phyloP scores from a whole-genome alignment of 2,888 invertebrate species.

The Agrochola litura region DNA sequence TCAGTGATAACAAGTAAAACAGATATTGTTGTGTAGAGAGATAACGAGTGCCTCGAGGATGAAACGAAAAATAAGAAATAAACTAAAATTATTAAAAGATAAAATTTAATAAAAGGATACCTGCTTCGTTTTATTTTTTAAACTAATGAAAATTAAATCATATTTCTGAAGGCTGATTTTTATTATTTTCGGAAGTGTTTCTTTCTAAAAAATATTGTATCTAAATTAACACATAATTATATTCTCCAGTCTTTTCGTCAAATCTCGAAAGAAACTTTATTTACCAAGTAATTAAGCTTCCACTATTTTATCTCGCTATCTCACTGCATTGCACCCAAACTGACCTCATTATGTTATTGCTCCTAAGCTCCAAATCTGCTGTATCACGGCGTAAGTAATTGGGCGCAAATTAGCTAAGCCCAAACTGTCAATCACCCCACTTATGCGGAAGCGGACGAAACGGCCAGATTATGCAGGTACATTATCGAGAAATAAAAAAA shows the following conservation, averaged over 20 bases:
- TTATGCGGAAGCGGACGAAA: slow-evolving; percentile 41
- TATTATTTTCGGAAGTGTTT: too few species aligned
- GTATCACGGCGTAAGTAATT: slow-evolving; percentile 83
- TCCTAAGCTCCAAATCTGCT: slow-evolving; percentile 71
- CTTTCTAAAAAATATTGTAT: background rate
- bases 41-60: background rate
- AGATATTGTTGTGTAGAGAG: background rate
- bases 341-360: slow-evolving; percentile 68
- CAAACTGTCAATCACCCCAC: slow-evolving; percentile 78
- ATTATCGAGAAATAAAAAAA: background rate
- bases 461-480: slow-evolving; percentile 17
- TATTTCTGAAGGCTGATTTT: too few species aligned
- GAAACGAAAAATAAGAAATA: background rate
- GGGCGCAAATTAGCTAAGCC: slow-evolving; percentile 80
- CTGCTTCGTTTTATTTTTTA: background rate
- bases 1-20: background rate
- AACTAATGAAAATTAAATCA: background rate
- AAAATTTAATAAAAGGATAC: background rate
- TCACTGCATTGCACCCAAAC: slow-evolving; percentile 68
- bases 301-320: slow-evolving; percentile 58
- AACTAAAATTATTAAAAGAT: background rate
- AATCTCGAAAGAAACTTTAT: slow-evolving; percentile 8
- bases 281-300: slow-evolving; percentile 41
- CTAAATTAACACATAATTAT: background rate
- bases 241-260: background rate